These are phyloP conservation scores for Danaus chrysippus DNA, from an alignment of 2,888 invertebrate genomes.

Conservation along the genomic window DNA sequence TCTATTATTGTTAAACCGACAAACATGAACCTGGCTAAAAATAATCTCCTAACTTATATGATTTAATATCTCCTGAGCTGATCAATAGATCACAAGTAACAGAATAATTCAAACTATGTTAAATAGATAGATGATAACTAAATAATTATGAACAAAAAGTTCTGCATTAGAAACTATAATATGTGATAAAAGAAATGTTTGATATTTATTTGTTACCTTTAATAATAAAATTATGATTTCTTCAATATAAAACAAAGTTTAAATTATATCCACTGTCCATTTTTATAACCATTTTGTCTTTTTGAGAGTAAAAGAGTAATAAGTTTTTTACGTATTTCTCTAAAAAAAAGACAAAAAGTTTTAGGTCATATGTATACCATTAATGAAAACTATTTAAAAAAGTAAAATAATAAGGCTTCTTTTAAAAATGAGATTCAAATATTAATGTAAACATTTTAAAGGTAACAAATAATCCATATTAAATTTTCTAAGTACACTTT, in stretches of 20 bases:
- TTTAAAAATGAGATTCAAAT: too few relatives aligned
- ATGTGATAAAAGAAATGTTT: conserved; percentile 34
- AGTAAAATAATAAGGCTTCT: too few relatives aligned
- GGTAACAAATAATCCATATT: conserved; percentile 41
- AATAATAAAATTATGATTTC: neutral
- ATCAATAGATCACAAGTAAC: conserved; percentile 21
- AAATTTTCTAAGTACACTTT: conserved; percentile 28
- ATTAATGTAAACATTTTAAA: conserved; percentile 21
- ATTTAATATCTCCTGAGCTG: conserved; percentile 20
- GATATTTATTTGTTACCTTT: neutral
- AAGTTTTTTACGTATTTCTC: too few relatives aligned
- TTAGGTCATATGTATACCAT: too few relatives aligned
- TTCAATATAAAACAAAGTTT: neutral
- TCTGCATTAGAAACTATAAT: conserved; percentile 41
- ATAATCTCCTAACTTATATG: neutral
- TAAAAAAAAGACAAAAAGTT: too few relatives aligned
- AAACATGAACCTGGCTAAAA: neutral
- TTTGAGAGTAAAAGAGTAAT: too few relatives aligned
- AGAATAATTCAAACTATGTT: conserved; percentile 25
- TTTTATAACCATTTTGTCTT: too few relatives aligned
- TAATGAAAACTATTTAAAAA: too few relatives aligned
- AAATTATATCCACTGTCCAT: too few relatives aligned
- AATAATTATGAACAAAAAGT: conserved; percentile 65
- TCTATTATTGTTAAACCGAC: neutral
- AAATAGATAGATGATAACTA: conserved; percentile 54